Evolutionary conservation across 2,888 invertebrate genomes (phyloP).

Genomic region (Reticulitermes lucifugus): DNA sequence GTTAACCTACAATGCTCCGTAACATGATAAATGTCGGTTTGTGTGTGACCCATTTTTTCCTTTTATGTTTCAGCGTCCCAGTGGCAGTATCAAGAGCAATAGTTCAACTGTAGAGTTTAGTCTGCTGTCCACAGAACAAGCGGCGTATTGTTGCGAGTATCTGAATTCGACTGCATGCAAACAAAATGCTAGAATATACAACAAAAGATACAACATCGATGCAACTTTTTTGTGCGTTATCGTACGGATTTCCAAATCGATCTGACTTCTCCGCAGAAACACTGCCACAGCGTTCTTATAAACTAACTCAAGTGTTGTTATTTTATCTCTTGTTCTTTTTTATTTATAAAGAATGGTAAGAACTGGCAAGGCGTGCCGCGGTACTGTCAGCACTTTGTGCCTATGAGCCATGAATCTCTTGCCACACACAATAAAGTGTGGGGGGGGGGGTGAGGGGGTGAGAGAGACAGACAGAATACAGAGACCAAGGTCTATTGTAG

Average conservation of each 20-base stretch:
- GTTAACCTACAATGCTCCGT: no score
- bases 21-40: not conserved
- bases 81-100: not conserved
- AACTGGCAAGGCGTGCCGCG: conserved; percentile 40
- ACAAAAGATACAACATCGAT: conserved; percentile 18
- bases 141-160: conserved; percentile 28
- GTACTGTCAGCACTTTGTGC: conserved; percentile 45
- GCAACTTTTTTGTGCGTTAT: not conserved
- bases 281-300: not conserved
- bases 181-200: conserved; percentile 21
- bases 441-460: no score
- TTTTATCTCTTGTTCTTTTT: conserved; percentile 34
- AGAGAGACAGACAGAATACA: conserved; percentile 1
- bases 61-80: not conserved
- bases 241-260: conserved; percentile 24
- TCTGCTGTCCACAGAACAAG: conserved; percentile 11
- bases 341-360: not conserved
- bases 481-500: conserved; percentile 23
- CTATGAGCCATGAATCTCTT: conserved; percentile 41
- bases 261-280: conserved; percentile 15
- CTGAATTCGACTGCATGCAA: conserved; percentile 33
- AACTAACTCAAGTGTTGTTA: conserved; percentile 39
- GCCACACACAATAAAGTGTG: conserved; percentile 16
- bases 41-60: not conserved
- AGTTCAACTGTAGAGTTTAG: not conserved